phyloP scores from a whole-genome alignment of 2,888 invertebrate species.

The Sphaerophoria rueppellii region DNA sequence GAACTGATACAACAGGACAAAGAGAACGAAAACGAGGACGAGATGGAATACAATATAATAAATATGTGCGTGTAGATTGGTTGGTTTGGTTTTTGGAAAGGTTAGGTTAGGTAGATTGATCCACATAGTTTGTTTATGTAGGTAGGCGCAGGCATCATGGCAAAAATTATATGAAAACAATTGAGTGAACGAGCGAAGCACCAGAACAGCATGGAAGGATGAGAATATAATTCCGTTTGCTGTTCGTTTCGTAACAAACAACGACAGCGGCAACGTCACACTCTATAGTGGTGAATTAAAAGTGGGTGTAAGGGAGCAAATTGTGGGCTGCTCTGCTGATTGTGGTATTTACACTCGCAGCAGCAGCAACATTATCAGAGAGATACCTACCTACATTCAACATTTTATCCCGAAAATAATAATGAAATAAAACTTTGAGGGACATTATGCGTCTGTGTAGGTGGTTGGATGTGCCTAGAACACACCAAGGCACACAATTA shows the following conservation, averaged over 20 bases:
- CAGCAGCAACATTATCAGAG: background rate
- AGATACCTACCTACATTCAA: slow-evolving; percentile 15
- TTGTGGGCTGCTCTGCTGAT: slow-evolving; percentile 55
- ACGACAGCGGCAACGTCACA: too few species aligned
- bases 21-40: slow-evolving; percentile 6
- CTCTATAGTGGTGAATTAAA: slow-evolving; percentile 63
- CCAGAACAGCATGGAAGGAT: slow-evolving; percentile 7
- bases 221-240: slow-evolving; percentile 13
- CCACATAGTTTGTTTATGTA: slow-evolving; percentile 52
- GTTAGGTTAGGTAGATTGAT: slow-evolving; percentile 57
- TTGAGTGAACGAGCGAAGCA: slow-evolving; percentile 20
- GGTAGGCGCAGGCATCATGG: background rate
- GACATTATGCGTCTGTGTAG: slow-evolving; percentile 11
- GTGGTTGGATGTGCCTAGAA: slow-evolving; percentile 18
- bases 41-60: background rate
- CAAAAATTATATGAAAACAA: slow-evolving; percentile 63
- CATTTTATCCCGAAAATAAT: slow-evolving; percentile 43
- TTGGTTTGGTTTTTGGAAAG: background rate
- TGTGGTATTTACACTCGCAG: slow-evolving; percentile 63
- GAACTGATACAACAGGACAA: slow-evolving; percentile 22
- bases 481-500: slow-evolving; percentile 49
- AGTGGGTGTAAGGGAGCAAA: slow-evolving; percentile 36
- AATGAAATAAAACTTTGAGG: slow-evolving; percentile 70
- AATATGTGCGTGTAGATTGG: slow-evolving; percentile 30
- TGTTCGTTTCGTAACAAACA: too few species aligned